Conservation (phyloP, 2,113 vertebrate genomes). For the Silurus meridionalis region DNA sequence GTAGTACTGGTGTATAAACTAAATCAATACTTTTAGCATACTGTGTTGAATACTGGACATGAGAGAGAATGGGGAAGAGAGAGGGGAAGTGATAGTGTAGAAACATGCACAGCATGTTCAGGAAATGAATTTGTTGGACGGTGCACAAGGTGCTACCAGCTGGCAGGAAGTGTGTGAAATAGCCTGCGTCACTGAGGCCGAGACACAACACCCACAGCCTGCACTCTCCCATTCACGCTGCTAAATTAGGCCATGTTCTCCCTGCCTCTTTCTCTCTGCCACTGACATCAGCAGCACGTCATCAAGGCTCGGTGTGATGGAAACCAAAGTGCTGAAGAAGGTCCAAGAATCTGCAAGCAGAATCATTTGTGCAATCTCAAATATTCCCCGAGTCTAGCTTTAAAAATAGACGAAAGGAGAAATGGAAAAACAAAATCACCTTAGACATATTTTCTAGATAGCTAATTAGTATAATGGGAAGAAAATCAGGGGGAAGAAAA, state of each 20-base stretch:
- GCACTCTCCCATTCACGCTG: slow-evolving; percentile 58
- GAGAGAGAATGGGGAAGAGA: slow-evolving; percentile 16
- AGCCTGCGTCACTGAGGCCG: slow-evolving; percentile 72
- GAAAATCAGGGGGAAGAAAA: neutral
- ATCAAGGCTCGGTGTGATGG: slow-evolving; percentile 32
- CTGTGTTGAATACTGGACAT: neutral
- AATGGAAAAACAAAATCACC: neutral
- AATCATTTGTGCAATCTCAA: slow-evolving; percentile 22
- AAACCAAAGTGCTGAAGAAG: slow-evolving; percentile 39
- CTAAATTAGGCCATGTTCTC: slow-evolving; percentile 47
- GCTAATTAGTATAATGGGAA: neutral
- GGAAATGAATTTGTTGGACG: slow-evolving; percentile 71
- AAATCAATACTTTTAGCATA: neutral
- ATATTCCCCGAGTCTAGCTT: neutral
- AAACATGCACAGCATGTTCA: slow-evolving; percentile 54
- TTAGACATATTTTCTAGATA: neutral
- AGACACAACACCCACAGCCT: slow-evolving; percentile 60
- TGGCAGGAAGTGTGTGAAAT: slow-evolving; percentile 75
- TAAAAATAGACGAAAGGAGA: slow-evolving; percentile 18
- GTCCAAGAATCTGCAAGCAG: slow-evolving; percentile 19
- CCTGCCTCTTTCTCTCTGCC: slow-evolving; percentile 27
- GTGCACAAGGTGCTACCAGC: slow-evolving; percentile 66
- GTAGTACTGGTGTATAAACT: neutral
- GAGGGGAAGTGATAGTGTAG: slow-evolving; percentile 56
- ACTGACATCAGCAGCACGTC: slow-evolving; percentile 47